Evolutionary conservation across 2,888 invertebrate species (phyloP).

Genomic region (Leistus spinibarbis): DNA sequence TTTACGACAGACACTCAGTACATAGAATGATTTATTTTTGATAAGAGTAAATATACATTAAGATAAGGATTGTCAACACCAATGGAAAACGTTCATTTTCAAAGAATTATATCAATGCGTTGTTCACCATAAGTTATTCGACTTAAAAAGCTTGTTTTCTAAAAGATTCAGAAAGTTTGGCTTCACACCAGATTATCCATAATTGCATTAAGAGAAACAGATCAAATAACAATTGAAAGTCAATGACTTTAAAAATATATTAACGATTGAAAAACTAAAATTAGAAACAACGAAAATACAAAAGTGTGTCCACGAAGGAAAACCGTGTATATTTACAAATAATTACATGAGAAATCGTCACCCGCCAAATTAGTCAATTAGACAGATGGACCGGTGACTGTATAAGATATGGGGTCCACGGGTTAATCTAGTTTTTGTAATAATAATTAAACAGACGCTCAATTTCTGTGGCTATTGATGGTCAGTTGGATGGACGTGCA

Average conservation of each 20-base stretch:
- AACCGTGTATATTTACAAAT: no score
- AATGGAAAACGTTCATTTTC: neutral
- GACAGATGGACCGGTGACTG: no score
- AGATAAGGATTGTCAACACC: neutral
- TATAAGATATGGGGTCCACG: no score
- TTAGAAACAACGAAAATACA: no score
- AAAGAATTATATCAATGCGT: neutral
- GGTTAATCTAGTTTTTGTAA: no score
- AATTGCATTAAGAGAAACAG: neutral
- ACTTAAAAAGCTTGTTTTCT: neutral
- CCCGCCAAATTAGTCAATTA: no score
- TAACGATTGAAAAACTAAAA: no score
- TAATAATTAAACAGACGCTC: no score
- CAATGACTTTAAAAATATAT: neutral
- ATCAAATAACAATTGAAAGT: neutral
- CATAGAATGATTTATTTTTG: neutral
- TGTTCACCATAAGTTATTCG: neutral
- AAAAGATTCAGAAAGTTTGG: neutral
- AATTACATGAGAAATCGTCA: no score
- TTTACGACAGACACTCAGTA: neutral
- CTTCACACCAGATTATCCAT: neutral
- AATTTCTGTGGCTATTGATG: no score
- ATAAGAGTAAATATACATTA: neutral
- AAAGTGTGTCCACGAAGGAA: no score
- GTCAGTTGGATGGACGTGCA: neutral